Evolutionary conservation across 2,113 vertebrate species (phyloP).

Genomic region (Periophthalmodon schlosseri): DNA sequence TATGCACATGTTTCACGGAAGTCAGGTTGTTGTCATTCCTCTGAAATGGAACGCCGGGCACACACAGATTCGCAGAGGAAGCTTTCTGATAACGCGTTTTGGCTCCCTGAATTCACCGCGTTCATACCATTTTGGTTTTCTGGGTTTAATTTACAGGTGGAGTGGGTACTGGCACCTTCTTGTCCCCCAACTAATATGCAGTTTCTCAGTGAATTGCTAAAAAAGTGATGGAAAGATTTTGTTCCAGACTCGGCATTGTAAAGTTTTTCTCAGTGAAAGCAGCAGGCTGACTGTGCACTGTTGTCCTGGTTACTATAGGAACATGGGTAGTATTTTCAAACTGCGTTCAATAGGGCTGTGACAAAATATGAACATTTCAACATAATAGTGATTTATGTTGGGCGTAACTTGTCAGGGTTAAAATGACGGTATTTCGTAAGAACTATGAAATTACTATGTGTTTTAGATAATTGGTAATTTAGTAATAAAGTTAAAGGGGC

Average conservation of each 20-base stretch:
- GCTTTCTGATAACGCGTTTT: constrained; percentile 41
- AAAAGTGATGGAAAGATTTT: constrained; percentile 16
- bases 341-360: background rate
- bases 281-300: background rate
- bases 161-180: constrained; percentile 6
- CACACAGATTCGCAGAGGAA: constrained; percentile 9
- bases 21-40: constrained; percentile 15
- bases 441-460: too few relatives aligned
- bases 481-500: too few relatives aligned
- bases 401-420: too few relatives aligned
- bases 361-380: background rate
- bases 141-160: constrained; percentile 27
- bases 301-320: background rate
- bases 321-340: background rate
- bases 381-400: too few relatives aligned
- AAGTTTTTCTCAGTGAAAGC: constrained; percentile 4
- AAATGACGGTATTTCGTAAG: too few relatives aligned
- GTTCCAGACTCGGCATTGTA: background rate
- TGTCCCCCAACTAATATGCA: background rate
- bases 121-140: constrained; percentile 36
- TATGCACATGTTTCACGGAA: constrained; percentile 12
- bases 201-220: constrained; percentile 10
- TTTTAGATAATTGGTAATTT: too few relatives aligned
- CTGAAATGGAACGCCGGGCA: constrained; percentile 9
- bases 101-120: constrained; percentile 25